Evolutionary conservation across 53 echinoderm and acorn worm genomes (phyloP).

Genomic region (Arbacia lixula): DNA sequence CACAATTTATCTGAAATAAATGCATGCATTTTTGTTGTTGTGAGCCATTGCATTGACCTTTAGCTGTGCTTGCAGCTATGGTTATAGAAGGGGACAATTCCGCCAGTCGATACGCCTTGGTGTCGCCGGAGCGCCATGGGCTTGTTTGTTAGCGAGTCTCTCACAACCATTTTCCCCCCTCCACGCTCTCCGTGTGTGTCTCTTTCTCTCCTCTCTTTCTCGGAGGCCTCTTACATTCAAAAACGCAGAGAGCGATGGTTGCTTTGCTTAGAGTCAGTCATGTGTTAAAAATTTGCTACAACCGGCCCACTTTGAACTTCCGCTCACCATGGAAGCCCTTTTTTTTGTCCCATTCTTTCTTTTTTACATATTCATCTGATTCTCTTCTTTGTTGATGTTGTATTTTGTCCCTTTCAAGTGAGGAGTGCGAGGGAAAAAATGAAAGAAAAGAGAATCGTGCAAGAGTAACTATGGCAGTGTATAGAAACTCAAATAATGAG

Average conservation of each 20-base stretch:
- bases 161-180: conserved; percentile 33
- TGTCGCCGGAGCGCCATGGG: conserved; percentile 48
- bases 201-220: conserved; percentile 1
- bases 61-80: conserved; percentile 55
- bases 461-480: conserved; percentile 54
- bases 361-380: background rate
- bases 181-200: background rate
- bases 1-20: conserved; percentile 17
- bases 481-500: conserved; percentile 9
- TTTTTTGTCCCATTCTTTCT: conserved; percentile 30
- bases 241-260: conserved; percentile 9
- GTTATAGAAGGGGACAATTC: conserved; percentile 27
- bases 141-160: conserved; percentile 59
- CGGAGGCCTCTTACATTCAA: conserved; percentile 44
- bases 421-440: background rate
- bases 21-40: conserved; percentile 46
- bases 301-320: conserved; percentile 61
- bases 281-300: conserved; percentile 62
- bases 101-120: conserved; percentile 36
- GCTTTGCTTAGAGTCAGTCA: conserved; percentile 51
- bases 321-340: conserved; percentile 21
- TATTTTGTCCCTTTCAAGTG: conserved; percentile 18
- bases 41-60: conserved; percentile 47
- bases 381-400: conserved; percentile 19
- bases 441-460: conserved; percentile 29